A percentile compares a stretch with the other conserved stretches of the same genome.
These are phyloP conservation scores for Mycalesis mineus DNA, from an alignment of 2,888 invertebrate genomes.

Conservation along the genomic window DNA sequence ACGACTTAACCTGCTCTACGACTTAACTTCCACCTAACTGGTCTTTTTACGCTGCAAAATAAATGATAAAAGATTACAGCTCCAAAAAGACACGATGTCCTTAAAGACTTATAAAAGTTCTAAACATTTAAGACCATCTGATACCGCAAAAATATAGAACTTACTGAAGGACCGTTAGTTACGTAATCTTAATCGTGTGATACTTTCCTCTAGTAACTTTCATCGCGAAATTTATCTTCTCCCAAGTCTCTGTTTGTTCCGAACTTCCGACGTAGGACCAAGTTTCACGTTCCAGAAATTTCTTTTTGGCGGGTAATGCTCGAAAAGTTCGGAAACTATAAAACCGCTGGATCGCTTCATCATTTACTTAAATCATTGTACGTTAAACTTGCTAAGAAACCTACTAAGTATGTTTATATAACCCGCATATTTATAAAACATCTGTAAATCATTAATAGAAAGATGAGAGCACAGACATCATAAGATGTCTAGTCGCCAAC, in stretches of 20 bases:
- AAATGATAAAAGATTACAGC: not conserved
- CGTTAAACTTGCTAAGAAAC: too few species aligned
- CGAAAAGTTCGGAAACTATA: constrained; percentile 54
- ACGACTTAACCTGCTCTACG: too few species aligned
- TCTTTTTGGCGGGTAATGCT: constrained; percentile 59
- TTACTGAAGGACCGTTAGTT: constrained; percentile 25
- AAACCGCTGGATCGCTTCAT: constrained; percentile 32
- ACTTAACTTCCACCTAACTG: not conserved
- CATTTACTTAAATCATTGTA: not conserved
- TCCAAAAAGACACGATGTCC: not conserved
- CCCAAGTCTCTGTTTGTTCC: constrained; percentile 24
- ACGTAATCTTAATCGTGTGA: constrained; percentile 32
- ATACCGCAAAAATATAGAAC: constrained; percentile 22
- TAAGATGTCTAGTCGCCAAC: constrained; percentile 39
- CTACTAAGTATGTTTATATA: not conserved
- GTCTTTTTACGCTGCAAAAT: not conserved
- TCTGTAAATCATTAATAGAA: constrained; percentile 23
- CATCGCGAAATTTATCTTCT: constrained; percentile 29
- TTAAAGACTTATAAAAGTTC: constrained; percentile 19
- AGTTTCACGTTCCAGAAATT: constrained; percentile 64
- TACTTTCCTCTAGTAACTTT: constrained; percentile 27
- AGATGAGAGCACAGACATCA: constrained; percentile 31
- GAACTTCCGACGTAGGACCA: constrained; percentile 19
- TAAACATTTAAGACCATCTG: constrained; percentile 21
- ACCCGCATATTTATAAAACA: not conserved